phyloP scores from a whole-genome alignment of 2,888 invertebrate species.

The Cerastis rubricosa region DNA sequence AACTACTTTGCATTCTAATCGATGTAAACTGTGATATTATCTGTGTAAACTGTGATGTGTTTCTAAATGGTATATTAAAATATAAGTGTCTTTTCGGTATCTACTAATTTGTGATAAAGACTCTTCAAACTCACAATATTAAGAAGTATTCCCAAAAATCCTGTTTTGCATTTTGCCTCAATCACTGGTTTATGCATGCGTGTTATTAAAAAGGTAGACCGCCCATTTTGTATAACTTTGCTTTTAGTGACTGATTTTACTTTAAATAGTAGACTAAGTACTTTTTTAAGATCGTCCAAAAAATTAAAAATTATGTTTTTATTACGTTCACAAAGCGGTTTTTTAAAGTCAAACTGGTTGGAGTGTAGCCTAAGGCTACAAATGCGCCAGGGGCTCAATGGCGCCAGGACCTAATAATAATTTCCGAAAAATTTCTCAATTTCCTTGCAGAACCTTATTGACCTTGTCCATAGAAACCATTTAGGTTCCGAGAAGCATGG shows the following conservation, averaged over 20 bases:
- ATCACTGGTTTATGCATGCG: conserved; percentile 4
- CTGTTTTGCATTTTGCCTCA: conserved; percentile 3
- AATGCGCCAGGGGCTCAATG: too few relatives aligned
- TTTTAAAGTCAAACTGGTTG: conserved; percentile 7
- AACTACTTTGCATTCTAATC: neutral
- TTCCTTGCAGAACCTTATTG: too few relatives aligned
- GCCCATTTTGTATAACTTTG: neutral
- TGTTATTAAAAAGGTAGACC: conserved; percentile 7
- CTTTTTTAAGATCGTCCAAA: neutral
- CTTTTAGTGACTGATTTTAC: conserved; percentile 10
- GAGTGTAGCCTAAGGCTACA: too few relatives aligned
- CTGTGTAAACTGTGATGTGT: neutral
- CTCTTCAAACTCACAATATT: conserved; percentile 10
- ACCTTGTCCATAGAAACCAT: too few relatives aligned
- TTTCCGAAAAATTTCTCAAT: too few relatives aligned
- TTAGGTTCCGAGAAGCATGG: too few relatives aligned
- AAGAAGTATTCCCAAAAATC: conserved; percentile 3
- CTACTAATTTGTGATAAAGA: conserved; percentile 7
- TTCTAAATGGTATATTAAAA: conserved; percentile 9
- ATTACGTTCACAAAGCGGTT: conserved; percentile 4
- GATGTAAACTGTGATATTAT: conserved; percentile 3
- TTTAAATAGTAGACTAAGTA: neutral
- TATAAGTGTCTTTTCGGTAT: conserved; percentile 1
- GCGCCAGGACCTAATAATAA: too few relatives aligned
- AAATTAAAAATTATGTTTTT: neutral